Conservation (phyloP, 2,113 vertebrate genomes). For the Nesoenas mayeri region DNA sequence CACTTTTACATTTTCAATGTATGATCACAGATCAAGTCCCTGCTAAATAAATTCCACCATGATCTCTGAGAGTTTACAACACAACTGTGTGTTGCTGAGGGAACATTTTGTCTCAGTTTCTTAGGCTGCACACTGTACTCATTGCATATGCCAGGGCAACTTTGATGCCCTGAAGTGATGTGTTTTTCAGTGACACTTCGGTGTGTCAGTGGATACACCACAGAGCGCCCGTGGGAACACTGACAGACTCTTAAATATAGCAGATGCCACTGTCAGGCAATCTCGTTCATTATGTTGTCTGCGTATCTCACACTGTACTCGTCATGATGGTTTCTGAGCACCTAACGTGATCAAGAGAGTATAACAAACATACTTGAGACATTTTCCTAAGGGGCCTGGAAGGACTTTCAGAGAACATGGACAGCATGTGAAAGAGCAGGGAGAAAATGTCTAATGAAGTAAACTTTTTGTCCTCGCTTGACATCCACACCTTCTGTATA, state of each 20-base stretch:
- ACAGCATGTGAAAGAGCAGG: background rate
- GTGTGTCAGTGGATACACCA: background rate
- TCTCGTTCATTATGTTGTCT: background rate
- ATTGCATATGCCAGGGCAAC: background rate
- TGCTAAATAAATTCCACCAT: background rate
- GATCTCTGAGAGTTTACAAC: background rate
- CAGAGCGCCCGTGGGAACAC: background rate
- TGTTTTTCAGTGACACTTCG: background rate
- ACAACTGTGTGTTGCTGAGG: background rate
- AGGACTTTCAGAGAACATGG: background rate
- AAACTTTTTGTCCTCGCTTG: background rate
- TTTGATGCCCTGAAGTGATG: background rate
- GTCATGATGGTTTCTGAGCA: background rate
- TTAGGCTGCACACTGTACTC: background rate
- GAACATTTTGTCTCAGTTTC: background rate
- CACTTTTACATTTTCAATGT: background rate
- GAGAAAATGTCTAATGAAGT: background rate
- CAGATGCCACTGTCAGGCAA: background rate
- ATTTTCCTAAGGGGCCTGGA: background rate
- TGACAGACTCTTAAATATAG: background rate
- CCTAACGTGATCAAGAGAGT: background rate
- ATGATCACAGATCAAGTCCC: background rate
- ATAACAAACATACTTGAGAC: background rate
- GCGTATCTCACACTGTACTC: background rate
- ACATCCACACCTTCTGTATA: background rate